Evolutionary conservation across 2,888 invertebrate genomes (phyloP).

Genomic region (Acronicta aceris): DNA sequence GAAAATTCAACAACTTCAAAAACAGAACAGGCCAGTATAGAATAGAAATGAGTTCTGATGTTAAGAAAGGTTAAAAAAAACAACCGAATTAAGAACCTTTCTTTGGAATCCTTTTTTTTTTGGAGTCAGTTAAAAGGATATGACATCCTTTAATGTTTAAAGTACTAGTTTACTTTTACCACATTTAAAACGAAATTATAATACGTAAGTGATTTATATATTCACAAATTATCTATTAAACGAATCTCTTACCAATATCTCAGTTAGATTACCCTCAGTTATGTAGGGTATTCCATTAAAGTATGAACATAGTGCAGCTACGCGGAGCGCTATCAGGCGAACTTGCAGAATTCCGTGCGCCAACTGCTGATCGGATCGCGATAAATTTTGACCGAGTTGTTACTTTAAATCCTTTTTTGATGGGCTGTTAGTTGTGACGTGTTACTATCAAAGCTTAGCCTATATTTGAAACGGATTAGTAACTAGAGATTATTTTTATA

Average conservation of each 20-base stretch:
- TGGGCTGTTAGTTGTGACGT: conserved; percentile 30
- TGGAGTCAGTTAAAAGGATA: too few relatives aligned
- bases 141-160: too few relatives aligned
- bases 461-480: conserved; percentile 25
- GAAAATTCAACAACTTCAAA: too few relatives aligned
- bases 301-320: conserved; percentile 11
- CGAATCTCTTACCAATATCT: conserved; percentile 10
- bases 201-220: not conserved
- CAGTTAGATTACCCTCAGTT: not conserved
- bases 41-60: too few relatives aligned
- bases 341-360: conserved; percentile 21
- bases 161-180: too few relatives aligned
- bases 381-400: conserved; percentile 44
- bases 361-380: conserved; percentile 36
- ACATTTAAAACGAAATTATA: too few relatives aligned
- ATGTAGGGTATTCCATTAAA: conserved; percentile 10
- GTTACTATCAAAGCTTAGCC: conserved; percentile 24
- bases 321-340: conserved; percentile 6
- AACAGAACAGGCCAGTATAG: too few relatives aligned
- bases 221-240: not conserved
- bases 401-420: conserved; percentile 51
- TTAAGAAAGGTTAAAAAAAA: too few relatives aligned
- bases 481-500: conserved; percentile 39
- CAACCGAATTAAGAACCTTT: too few relatives aligned
- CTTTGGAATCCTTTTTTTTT: too few relatives aligned